Evolutionary conservation across 2,113 vertebrate species (phyloP).

Genomic region (Apodemus sylvaticus): DNA sequence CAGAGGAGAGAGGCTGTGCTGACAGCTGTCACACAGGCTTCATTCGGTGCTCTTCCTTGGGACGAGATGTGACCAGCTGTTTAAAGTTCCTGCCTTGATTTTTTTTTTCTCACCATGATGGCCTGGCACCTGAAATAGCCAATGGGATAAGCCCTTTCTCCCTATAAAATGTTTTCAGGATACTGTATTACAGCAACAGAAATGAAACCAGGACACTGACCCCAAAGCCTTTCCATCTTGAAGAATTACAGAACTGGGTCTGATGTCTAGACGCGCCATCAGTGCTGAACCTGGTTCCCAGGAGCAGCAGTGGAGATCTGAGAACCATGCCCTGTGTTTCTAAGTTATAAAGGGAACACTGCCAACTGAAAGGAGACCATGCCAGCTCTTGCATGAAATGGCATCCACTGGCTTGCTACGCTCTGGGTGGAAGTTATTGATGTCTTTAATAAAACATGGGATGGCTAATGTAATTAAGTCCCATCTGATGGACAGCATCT

Average conservation of each 20-base stretch:
- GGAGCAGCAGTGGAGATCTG: not conserved
- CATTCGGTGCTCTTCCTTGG: not conserved
- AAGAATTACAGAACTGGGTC: not conserved
- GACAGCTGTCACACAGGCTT: not conserved
- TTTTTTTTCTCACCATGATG: not conserved
- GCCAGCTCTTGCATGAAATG: not conserved
- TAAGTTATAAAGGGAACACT: not conserved
- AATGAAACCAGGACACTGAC: not conserved
- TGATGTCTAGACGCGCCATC: rapidly evolving
- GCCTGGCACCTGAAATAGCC: not conserved
- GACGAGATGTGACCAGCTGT: not conserved
- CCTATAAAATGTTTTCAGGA: too few relatives aligned
- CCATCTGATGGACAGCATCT: conserved; percentile 40
- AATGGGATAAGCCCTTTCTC: not conserved
- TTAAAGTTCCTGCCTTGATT: not conserved
- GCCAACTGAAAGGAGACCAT: not conserved
- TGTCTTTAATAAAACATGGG: conserved; percentile 59
- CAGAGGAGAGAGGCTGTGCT: not conserved
- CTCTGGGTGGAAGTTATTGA: conserved; percentile 34
- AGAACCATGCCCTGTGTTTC: not conserved
- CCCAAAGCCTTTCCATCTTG: not conserved
- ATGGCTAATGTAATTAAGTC: not conserved
- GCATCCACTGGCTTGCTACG: not conserved
- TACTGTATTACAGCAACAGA: too few relatives aligned
- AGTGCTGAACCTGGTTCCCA: not conserved